These are phyloP conservation scores for Pedicia rivosa DNA, from an alignment of 2,888 invertebrate genomes.

Conservation along the genomic window DNA sequence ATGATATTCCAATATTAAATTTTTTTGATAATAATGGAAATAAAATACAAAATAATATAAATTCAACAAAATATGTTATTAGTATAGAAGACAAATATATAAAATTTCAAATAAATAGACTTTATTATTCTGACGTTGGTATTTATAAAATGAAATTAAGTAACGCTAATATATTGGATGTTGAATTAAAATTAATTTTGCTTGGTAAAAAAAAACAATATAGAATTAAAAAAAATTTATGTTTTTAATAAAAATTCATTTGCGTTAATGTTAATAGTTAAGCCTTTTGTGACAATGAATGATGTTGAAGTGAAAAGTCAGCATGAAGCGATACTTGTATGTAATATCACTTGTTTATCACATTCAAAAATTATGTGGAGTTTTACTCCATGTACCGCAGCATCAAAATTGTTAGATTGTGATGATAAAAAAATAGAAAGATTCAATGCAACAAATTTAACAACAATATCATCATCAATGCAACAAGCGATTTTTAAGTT, in stretches of 20 bases:
- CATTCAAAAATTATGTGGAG: slow-evolving; percentile 38
- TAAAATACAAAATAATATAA: background rate
- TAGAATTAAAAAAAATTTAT: background rate
- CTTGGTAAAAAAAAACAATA: slow-evolving; percentile 24
- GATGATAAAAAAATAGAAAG: slow-evolving; percentile 10
- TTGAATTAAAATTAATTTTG: slow-evolving; percentile 37
- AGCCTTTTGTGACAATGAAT: slow-evolving; percentile 31
- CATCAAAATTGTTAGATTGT: slow-evolving; percentile 27
- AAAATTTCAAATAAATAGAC: slow-evolving; percentile 32
- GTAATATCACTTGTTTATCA: slow-evolving; percentile 39
- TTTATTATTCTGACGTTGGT: slow-evolving; percentile 40
- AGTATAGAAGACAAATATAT: slow-evolving; percentile 19
- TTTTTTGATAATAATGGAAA: slow-evolving; percentile 31
- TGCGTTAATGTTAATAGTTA: slow-evolving; percentile 27
- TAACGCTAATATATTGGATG: slow-evolving; percentile 29
- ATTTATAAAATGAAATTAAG: slow-evolving; percentile 37
- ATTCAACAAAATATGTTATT: slow-evolving; percentile 15
- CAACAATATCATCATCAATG: background rate
- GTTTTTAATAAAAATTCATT: background rate
- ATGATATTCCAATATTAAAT: slow-evolving; percentile 34
- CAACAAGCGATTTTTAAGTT: slow-evolving; percentile 20
- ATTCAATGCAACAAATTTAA: background rate
- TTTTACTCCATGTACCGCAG: slow-evolving; percentile 31
- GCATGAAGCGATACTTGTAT: slow-evolving; percentile 30
- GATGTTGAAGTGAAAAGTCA: slow-evolving; percentile 30